phyloP scores from a whole-genome alignment of 23 tunicate species.

The Oikopleura dioica region DNA sequence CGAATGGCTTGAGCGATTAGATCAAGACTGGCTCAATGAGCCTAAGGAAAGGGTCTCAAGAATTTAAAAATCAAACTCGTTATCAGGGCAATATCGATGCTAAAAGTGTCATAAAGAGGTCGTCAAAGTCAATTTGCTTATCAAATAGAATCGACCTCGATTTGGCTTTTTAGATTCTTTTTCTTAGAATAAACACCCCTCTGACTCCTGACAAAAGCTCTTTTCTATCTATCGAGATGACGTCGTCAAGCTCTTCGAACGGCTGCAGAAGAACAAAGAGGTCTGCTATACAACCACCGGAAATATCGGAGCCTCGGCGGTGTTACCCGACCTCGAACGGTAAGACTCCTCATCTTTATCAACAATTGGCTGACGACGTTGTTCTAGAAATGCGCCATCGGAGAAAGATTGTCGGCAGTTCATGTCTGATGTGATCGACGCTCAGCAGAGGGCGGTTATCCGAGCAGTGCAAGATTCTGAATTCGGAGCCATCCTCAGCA shows the following conservation, averaged over 20 bases:
- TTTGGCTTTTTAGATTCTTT: too few species aligned
- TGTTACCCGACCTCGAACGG: background rate
- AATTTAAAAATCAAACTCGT: too few species aligned
- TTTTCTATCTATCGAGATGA: background rate
- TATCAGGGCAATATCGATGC: too few species aligned
- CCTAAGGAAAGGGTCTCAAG: too few species aligned
- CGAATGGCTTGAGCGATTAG: background rate
- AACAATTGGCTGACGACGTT: too few species aligned
- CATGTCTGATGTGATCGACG: background rate
- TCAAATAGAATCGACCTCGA: too few species aligned
- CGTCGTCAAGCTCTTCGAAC: background rate
- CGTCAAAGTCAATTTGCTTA: too few species aligned
- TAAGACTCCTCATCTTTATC: too few species aligned
- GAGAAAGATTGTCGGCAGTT: background rate
- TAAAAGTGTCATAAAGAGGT: too few species aligned
- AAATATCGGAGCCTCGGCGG: background rate
- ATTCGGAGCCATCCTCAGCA: background rate
- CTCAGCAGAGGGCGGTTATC: background rate
- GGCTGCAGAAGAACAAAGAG: background rate
- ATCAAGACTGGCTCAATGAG: background rate
- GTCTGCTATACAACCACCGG: background rate
- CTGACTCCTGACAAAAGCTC: too few species aligned
- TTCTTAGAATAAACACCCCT: too few species aligned
- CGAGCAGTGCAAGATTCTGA: background rate
- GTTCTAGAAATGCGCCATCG: background rate